phyloP scores from a whole-genome alignment of 2,113 vertebrate species.

The Meleagris gallopavo region DNA sequence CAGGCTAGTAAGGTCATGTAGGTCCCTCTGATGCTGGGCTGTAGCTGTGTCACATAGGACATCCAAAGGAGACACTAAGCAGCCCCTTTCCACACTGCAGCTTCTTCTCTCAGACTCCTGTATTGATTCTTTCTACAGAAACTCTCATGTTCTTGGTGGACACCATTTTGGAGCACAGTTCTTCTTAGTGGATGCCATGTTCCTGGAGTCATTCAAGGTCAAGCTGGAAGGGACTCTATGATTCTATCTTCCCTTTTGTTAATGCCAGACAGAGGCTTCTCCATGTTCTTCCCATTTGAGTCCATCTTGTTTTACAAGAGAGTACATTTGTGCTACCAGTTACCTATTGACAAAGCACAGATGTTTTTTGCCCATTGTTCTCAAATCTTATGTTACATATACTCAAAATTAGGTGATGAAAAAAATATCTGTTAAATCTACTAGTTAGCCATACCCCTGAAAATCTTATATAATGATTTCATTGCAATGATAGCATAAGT shows the following conservation, averaged over 20 bases:
- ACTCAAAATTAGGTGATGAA: not conserved
- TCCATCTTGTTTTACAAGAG: not conserved
- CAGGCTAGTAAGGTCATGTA: not conserved
- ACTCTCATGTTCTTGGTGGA: not conserved
- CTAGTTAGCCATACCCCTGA: not conserved
- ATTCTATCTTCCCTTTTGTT: not conserved
- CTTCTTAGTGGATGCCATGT: not conserved
- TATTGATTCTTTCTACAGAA: accelerated
- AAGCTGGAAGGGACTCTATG: too few relatives aligned
- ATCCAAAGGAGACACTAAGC: too few relatives aligned
- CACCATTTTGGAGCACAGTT: not conserved
- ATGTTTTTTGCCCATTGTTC: not conserved
- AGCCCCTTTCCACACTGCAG: not conserved
- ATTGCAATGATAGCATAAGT: accelerated
- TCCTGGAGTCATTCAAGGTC: too few relatives aligned
- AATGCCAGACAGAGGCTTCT: not conserved
- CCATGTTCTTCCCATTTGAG: not conserved
- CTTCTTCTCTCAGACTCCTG: not conserved
- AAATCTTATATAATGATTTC: not conserved
- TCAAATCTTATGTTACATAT: not conserved
- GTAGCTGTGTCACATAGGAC: not conserved
- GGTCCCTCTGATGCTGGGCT: not conserved
- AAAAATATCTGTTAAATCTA: not conserved
- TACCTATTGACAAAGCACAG: not conserved
- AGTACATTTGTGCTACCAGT: not conserved